Evolutionary conservation across 2,797 vertebrate species (phyloP).

Genomic region (Malacoraja senta): DNA sequence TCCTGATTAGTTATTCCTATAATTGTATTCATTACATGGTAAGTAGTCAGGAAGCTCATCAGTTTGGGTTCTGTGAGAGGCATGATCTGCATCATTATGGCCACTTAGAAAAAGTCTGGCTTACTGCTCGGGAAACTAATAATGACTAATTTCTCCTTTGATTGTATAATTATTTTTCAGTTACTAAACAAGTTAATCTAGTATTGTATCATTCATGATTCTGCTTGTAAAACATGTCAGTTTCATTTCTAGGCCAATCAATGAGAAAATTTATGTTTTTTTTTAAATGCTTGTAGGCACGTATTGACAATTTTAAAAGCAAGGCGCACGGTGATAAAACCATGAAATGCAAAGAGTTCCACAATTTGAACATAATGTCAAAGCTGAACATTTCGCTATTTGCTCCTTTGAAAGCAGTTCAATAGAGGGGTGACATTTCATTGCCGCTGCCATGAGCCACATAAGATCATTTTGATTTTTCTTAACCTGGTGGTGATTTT

Average conservation of each 20-base stretch:
- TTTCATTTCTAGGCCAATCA: background rate
- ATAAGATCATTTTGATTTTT: background rate
- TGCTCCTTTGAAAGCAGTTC: background rate
- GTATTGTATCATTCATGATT: background rate
- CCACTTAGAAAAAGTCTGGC: conserved; percentile 12
- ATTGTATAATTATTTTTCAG: conserved; percentile 15
- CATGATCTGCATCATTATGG: conserved; percentile 32
- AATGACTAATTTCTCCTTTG: background rate
- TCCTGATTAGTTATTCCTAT: conserved; percentile 35
- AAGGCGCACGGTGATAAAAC: background rate
- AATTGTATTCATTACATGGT: conserved; percentile 35
- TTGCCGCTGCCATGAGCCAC: no score
- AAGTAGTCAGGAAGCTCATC: conserved; percentile 35
- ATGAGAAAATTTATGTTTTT: background rate
- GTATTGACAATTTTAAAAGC: background rate
- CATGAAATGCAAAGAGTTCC: background rate
- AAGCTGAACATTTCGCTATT: background rate
- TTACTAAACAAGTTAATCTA: conserved; percentile 8
- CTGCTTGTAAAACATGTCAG: conserved; percentile 6
- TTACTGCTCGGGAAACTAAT: background rate
- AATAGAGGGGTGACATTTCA: background rate
- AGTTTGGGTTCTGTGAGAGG: conserved; percentile 1
- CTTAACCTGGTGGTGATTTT: background rate
- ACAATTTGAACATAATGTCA: background rate
- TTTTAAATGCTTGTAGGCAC: background rate